Conservation (phyloP, 2,797 vertebrate genomes). For the Sebastes baramenuke region DNA sequence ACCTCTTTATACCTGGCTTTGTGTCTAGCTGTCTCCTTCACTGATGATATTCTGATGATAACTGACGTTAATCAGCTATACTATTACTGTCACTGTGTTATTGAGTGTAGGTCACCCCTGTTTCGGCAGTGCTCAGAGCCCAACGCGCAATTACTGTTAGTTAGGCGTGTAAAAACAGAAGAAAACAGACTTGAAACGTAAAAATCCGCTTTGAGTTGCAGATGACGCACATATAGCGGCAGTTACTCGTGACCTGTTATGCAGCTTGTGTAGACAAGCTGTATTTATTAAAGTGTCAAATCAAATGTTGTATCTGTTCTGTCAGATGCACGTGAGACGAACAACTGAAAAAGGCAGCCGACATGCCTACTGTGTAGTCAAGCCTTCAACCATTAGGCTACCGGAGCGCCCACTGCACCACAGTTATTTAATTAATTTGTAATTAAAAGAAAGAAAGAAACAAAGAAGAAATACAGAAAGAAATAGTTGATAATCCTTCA, state of each 20-base stretch:
- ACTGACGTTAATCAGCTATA: background rate
- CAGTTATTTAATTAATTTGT: background rate
- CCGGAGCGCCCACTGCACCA: rapidly evolving
- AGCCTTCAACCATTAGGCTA: background rate
- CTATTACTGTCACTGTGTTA: background rate
- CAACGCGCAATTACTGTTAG: background rate
- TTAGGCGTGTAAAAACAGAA: background rate
- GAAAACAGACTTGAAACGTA: background rate
- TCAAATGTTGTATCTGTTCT: constrained; percentile 11
- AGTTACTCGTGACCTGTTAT: background rate
- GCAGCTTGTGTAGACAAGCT: constrained; percentile 6
- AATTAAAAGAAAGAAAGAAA: background rate
- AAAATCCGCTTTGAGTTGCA: background rate
- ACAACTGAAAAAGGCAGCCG: background rate
- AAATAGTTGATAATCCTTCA: too few relatives aligned
- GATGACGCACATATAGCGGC: background rate
- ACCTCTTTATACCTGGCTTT: background rate
- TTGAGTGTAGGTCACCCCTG: background rate
- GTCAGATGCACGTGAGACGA: background rate
- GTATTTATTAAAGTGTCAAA: constrained; percentile 7
- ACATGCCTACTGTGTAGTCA: background rate
- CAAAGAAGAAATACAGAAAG: background rate
- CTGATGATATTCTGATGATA: background rate
- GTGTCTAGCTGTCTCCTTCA: background rate
- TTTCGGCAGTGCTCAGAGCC: background rate